phyloP scores from a whole-genome alignment of 92 coral and sea anemone genomes.

The Bergia sp. region DNA sequence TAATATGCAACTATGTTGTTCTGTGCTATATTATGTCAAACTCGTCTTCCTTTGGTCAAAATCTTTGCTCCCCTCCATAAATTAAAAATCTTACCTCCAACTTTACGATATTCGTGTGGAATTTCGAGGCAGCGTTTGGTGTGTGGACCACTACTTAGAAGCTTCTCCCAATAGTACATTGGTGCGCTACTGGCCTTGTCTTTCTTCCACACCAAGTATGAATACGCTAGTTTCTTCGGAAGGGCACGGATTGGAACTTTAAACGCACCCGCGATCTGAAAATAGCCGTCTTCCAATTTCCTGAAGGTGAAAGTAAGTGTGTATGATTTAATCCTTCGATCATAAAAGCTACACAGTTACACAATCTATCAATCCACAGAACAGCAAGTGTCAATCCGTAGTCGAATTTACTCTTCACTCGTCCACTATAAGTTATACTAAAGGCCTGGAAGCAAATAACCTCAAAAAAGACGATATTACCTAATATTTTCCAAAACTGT shows the following conservation, averaged over 20 bases:
- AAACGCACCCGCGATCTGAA: neutral
- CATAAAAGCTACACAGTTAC: too few species aligned
- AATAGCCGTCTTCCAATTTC: conserved; percentile 19
- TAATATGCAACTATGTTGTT: too few species aligned
- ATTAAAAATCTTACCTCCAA: conserved; percentile 8
- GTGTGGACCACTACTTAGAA: conserved; percentile 27
- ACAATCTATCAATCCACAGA: too few species aligned
- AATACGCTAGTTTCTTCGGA: conserved; percentile 13
- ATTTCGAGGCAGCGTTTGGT: conserved; percentile 2
- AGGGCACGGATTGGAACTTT: neutral
- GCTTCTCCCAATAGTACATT: conserved; percentile 10
- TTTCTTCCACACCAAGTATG: conserved; percentile 23
- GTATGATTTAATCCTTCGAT: too few species aligned
- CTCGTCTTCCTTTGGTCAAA: neutral
- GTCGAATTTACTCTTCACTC: too few species aligned
- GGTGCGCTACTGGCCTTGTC: conserved; percentile 1
- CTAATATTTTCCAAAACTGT: too few species aligned
- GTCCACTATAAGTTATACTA: too few species aligned
- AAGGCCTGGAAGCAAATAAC: too few species aligned
- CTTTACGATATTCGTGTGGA: neutral
- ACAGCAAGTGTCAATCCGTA: too few species aligned
- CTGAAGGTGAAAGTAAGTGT: neutral
- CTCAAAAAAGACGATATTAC: too few species aligned
- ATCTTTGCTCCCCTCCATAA: neutral
- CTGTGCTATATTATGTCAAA: too few species aligned